Evolutionary conservation across 2,113 vertebrate genomes (phyloP).

Genomic region (Sialia sialis): DNA sequence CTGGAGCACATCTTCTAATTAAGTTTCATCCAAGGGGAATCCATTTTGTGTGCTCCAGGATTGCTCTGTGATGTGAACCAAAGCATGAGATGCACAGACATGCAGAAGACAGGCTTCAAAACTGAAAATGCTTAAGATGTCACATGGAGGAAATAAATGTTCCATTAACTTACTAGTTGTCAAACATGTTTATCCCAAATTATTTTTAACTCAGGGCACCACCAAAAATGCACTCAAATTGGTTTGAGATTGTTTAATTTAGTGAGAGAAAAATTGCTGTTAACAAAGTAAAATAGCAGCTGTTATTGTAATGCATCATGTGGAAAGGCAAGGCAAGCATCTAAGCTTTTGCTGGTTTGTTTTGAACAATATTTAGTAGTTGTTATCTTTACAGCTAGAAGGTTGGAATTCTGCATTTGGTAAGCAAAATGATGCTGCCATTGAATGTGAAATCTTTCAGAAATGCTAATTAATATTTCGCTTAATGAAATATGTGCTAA

Average conservation of each 20-base stretch:
- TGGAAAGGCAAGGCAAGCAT: background rate
- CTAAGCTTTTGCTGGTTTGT: background rate
- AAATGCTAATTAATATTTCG: background rate
- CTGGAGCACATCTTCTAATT: background rate
- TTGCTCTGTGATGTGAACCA: background rate
- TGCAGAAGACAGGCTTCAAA: background rate
- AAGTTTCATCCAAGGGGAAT: background rate
- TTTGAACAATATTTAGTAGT: background rate
- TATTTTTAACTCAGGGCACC: background rate
- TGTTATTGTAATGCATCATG: background rate
- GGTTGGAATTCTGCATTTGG: background rate
- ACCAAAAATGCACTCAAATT: background rate
- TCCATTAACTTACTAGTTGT: background rate
- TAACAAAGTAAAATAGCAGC: slow-evolving; percentile 22
- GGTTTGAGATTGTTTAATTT: background rate
- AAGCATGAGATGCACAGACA: background rate
- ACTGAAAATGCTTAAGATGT: background rate
- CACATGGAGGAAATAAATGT: background rate
- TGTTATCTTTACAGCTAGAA: background rate
- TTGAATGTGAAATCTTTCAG: background rate
- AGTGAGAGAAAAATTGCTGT: background rate
- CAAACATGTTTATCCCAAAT: background rate
- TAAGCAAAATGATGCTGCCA: background rate
- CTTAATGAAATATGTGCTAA: background rate
- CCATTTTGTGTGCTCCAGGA: background rate